Evolutionary conservation across 2,888 invertebrate genomes (phyloP).

Genomic region (Scelioninae gen. 2): DNA sequence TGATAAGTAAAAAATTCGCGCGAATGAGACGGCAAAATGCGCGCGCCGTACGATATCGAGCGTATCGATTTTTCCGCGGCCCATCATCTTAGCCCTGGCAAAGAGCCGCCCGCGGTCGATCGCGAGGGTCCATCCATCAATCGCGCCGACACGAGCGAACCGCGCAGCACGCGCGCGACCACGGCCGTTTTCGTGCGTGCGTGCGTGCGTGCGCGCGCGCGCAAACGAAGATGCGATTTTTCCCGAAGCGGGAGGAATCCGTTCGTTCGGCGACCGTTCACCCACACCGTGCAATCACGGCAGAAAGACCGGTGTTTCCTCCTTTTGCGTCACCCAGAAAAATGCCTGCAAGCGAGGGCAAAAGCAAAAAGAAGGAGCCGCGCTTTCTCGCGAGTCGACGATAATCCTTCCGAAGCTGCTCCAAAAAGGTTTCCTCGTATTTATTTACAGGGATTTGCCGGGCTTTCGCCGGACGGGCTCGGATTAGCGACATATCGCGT

Average conservation of each 20-base stretch:
- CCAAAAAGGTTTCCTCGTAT: conserved; percentile 42
- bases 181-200: background rate
- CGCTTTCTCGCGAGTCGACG: conserved; percentile 16
- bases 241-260: conserved; percentile 40
- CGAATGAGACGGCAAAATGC: conserved; percentile 55
- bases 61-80: conserved; percentile 50
- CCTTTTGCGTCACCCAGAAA: conserved; percentile 2
- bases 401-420: conserved; percentile 37
- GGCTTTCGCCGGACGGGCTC: conserved; percentile 23
- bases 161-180: background rate
- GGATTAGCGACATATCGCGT: conserved; percentile 32
- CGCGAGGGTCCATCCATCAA: conserved; percentile 49
- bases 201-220: background rate
- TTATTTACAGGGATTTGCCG: conserved; percentile 42
- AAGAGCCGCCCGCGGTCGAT: conserved; percentile 39
- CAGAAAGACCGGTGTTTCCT: conserved; percentile 26
- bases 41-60: conserved; percentile 48
- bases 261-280: conserved; percentile 44
- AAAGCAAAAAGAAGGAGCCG: conserved; percentile 3
- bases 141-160: conserved; percentile 43
- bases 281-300: conserved; percentile 25
- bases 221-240: conserved; percentile 35
- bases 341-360: background rate
- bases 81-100: conserved; percentile 46
- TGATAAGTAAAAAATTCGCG: conserved; percentile 56